Percentiles rank a stretch among this genome's conserved stretches.
These are phyloP conservation scores for Cylindroiulus punctatus DNA, from an alignment of 2,888 invertebrate genomes.

Conservation along the genomic window DNA sequence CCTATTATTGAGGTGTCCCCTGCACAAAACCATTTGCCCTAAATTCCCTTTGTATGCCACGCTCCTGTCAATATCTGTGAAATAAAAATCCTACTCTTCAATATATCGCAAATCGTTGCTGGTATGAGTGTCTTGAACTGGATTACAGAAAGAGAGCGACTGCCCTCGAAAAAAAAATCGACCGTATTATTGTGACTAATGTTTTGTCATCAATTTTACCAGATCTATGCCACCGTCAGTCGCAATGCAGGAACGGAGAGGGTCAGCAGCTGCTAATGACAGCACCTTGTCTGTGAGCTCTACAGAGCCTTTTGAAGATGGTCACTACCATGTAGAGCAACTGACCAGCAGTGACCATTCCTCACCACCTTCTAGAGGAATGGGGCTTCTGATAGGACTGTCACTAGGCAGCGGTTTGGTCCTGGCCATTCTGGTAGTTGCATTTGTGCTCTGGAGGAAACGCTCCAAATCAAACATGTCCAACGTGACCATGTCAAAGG, in stretches of 20 bases:
- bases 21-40: too few relatives aligned
- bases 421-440: not conserved
- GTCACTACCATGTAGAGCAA: not conserved
- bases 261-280: constrained; percentile 32
- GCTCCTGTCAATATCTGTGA: too few relatives aligned
- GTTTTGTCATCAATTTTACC: not conserved
- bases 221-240: constrained; percentile 32
- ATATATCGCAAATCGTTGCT: too few relatives aligned
- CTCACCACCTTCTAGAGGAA: constrained; percentile 3
- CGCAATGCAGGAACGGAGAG: not conserved
- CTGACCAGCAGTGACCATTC: not conserved
- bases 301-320: not conserved
- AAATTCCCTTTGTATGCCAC: too few relatives aligned
- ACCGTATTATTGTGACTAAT: not conserved
- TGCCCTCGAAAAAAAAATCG: not conserved
- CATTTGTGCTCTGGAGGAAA: constrained; percentile 10
- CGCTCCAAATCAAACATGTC: not conserved
- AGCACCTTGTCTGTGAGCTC: not conserved
- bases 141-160: too few relatives aligned
- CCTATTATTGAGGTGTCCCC: too few relatives aligned
- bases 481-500: constrained; percentile 28
- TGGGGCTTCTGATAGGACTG: not conserved
- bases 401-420: not conserved
- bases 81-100: too few relatives aligned
- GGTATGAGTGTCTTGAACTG: too few relatives aligned